These are phyloP conservation scores for Lutjanus argentimaculatus DNA, from an alignment of 2,797 vertebrate species.

Conservation along the genomic window DNA sequence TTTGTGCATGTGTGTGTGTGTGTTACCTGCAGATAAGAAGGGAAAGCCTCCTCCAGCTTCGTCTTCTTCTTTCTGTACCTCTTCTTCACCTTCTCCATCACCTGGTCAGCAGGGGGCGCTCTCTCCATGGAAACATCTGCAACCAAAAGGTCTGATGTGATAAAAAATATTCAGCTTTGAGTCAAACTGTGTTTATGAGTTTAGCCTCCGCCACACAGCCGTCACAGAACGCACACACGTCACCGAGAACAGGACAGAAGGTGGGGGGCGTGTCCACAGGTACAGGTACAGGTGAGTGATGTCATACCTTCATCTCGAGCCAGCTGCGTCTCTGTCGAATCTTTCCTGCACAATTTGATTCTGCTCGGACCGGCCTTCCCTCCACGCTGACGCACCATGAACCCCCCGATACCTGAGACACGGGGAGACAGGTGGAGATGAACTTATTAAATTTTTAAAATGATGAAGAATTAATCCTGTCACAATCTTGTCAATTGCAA, in stretches of 20 bases:
- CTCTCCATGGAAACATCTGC: constrained; percentile 86
- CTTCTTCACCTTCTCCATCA: constrained; percentile 94
- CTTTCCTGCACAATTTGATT: constrained; percentile 82
- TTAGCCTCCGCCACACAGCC: not conserved
- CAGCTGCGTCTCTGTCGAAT: constrained; percentile 72
- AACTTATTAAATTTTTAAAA: no score
- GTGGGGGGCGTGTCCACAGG: not conserved
- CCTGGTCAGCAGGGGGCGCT: constrained; percentile 81
- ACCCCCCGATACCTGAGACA: constrained; percentile 94
- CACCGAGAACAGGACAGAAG: not conserved
- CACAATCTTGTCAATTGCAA: no score
- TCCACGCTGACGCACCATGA: constrained; percentile 98
- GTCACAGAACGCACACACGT: not conserved
- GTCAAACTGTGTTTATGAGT: not conserved
- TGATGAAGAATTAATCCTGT: no score
- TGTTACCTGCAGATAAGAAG: constrained; percentile 94
- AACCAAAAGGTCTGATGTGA: no score
- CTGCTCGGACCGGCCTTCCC: constrained; percentile 91
- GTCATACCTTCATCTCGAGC: constrained; percentile 90
- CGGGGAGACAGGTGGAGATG: not conserved
- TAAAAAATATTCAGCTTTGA: not conserved
- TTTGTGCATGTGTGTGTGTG: constrained; percentile 4
- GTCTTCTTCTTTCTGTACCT: constrained; percentile 98
- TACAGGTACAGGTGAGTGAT: not conserved
- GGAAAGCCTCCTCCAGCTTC: constrained; percentile 96